Evolutionary conservation across 2,113 vertebrate species (phyloP).

Genomic region (Catharus minimus): DNA sequence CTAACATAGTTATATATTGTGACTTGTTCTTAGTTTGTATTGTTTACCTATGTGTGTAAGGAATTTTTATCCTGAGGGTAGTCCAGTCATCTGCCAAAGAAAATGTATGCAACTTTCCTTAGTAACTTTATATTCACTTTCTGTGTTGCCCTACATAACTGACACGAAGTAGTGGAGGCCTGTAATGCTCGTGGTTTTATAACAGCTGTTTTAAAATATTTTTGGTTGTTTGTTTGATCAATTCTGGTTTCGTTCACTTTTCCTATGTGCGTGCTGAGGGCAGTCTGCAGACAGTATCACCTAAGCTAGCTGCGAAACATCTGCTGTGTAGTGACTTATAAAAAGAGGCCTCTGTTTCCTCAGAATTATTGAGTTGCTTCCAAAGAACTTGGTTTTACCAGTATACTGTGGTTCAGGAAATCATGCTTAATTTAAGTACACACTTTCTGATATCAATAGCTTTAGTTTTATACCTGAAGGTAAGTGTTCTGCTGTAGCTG

Average conservation of each 20-base stretch:
- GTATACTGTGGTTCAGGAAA: not conserved
- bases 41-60: not conserved
- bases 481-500: not conserved
- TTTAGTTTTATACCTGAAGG: not conserved
- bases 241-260: not conserved
- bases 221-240: not conserved
- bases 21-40: not conserved
- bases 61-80: not conserved
- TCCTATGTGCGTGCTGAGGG: not conserved
- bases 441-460: not conserved
- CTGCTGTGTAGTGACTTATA: not conserved
- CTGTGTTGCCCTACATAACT: not conserved
- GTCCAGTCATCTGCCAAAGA: not conserved
- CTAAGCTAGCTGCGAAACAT: not conserved
- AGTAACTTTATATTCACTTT: not conserved
- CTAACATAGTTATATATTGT: not conserved
- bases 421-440: not conserved
- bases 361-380: not conserved
- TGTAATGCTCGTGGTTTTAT: not conserved
- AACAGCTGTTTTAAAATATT: not conserved
- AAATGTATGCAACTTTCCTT: not conserved
- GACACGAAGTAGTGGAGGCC: not conserved
- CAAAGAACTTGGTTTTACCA: not conserved
- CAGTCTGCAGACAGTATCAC: not conserved
- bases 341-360: not conserved